Evolutionary conservation across 1,140 invertebrate genomes (phyloP).

Genomic region (Hylyphantes graminicola): DNA sequence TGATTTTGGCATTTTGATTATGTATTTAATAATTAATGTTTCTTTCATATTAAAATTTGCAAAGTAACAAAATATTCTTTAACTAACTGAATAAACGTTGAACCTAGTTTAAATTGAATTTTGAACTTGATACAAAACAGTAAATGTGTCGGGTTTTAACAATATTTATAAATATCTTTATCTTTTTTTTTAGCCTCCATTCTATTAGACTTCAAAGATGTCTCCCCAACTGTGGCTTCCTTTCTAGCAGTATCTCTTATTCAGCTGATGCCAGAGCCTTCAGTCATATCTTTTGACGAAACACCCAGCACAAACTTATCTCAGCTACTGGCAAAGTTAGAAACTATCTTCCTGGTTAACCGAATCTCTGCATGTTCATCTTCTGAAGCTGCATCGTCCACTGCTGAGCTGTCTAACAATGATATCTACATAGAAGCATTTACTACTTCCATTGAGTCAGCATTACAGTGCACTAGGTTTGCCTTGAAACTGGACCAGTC

Average conservation of each 20-base stretch:
- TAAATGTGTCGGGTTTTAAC: too few relatives aligned
- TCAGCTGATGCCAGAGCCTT: slow-evolving; percentile 40
- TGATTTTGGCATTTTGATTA: too few relatives aligned
- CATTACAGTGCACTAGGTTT: slow-evolving; percentile 31
- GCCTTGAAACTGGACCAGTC: slow-evolving; percentile 13
- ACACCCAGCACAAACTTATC: slow-evolving; percentile 1
- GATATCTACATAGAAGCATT: slow-evolving; percentile 31
- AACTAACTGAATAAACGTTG: too few relatives aligned
- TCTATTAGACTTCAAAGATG: slow-evolving; percentile 11
- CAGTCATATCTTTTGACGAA: slow-evolving; percentile 36
- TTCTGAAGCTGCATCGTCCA: background rate
- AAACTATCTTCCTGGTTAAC: slow-evolving; percentile 8
- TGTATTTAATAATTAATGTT: too few relatives aligned
- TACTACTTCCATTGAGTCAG: background rate
- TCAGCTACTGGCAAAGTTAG: slow-evolving; percentile 19
- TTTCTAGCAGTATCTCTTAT: slow-evolving; percentile 32
- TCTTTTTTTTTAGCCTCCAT: slow-evolving; percentile 14
- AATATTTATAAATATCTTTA: too few relatives aligned
- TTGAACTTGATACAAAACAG: too few relatives aligned
- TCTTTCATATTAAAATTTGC: too few relatives aligned
- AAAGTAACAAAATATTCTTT: too few relatives aligned
- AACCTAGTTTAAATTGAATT: too few relatives aligned
- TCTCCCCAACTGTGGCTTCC: slow-evolving; percentile 42
- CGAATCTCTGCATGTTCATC: background rate
- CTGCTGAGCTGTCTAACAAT: slow-evolving; percentile 6